Base-by-base conservation (phyloP, 2,888 invertebrate species). In the Tethea ocularis region DNA sequence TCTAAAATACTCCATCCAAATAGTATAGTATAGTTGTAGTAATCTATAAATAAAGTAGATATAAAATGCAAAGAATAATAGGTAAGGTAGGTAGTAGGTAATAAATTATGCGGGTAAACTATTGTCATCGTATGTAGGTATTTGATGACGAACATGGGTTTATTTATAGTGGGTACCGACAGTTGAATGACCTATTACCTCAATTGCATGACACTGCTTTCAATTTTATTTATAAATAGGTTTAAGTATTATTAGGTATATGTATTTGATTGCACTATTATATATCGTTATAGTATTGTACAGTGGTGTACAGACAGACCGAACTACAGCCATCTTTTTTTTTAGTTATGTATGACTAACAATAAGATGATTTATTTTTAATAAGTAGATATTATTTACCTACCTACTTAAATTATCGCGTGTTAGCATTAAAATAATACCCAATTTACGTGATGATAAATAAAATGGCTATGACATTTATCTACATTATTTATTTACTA, bases 401-500 rank as follows among this genome's bases (percentile, higher is more conserved):
- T 41, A n/a, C 17, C 4, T 41, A 20, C 17, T 17, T 17, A n/a
- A 17, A 41, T 17, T 41, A 41, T 41, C 7, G 17, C 41, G 33
- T n/a, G 41, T 41, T 1, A 41, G n/a, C 8, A 20, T 20, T 20
- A 20, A 10, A 20, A 7, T 46, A 41, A 10, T 20, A 26, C 5
- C 26, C 5, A 6, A 17, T 6, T 1, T 38, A 46, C 6, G 2
- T 46, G 46, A 46, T 46, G 20, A 46, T 20, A 46, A 46, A 20
- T 41, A 1, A n/a, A 41, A 41, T 15, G 5, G 2, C 17, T 6
- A 41, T 2, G 17, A 46, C 46, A 10, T 46, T 46, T 33, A 54
- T 36, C 54, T 54, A n/a, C 54, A 29, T 17, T 29, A 54, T 54
- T 15, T 24, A 53, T 53, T 54, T 33, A 54, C 36, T 11, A 36